Evolutionary conservation across 2,888 invertebrate species (phyloP).

Genomic region (Nesidiocoris tenuis): DNA sequence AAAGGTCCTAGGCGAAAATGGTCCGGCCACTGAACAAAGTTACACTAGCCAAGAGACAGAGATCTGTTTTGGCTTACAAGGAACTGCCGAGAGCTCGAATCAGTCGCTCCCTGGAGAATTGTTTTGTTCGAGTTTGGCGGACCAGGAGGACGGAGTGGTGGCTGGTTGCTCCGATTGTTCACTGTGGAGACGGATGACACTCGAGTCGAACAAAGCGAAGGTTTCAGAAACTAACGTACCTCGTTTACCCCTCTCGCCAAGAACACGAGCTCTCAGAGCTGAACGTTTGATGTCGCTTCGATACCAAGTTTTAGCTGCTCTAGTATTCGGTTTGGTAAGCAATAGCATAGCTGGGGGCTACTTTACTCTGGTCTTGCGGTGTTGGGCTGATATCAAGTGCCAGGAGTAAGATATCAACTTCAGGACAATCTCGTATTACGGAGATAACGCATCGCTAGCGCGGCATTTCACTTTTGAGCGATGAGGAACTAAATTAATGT

Average conservation of each 20-base stretch:
- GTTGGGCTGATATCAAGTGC: not conserved
- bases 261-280: not conserved
- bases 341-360: not conserved
- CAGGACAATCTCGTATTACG: too few relatives aligned
- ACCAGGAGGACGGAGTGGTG: not conserved
- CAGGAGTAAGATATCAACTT: not conserved
- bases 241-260: not conserved
- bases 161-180: conserved; percentile 11
- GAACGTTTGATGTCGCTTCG: conserved; percentile 1
- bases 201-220: conserved; percentile 24
- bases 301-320: conserved; percentile 26
- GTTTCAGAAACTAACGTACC: not conserved
- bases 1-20: not conserved
- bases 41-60: not conserved
- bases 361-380: not conserved
- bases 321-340: not conserved
- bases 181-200: conserved; percentile 29
- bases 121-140: conserved; percentile 25
- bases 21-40: not conserved
- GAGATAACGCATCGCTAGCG: not conserved
- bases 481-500: not conserved
- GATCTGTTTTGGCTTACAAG: not conserved
- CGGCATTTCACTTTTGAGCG: not conserved
- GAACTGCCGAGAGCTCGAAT: not conserved
- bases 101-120: conserved; percentile 17